Conservation (phyloP, 2,113 vertebrate genomes). For the Capreolus pygargus region DNA sequence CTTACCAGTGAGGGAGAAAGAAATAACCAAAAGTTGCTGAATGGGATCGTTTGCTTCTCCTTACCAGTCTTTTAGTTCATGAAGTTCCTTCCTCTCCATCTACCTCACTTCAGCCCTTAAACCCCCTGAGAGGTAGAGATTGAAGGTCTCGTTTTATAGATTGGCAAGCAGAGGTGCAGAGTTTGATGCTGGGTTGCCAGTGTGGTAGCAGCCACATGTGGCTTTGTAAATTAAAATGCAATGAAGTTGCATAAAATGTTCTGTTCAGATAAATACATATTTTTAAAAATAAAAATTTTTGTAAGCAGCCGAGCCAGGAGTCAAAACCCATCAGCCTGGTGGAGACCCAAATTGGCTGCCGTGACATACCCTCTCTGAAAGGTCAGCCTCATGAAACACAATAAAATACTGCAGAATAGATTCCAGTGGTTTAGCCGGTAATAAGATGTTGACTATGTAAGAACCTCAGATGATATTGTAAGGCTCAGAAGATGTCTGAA, state of each 20-base stretch:
- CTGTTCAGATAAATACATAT: not conserved
- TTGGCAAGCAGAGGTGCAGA: not conserved
- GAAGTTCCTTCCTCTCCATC: not conserved
- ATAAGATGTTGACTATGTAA: not conserved
- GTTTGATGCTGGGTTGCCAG: not conserved
- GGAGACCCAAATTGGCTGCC: rapidly evolving
- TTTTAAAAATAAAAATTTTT: not conserved
- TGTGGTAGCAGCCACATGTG: not conserved
- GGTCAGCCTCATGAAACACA: too few relatives aligned
- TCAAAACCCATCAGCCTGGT: not conserved
- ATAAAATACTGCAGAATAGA: too few relatives aligned
- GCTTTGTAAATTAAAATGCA: not conserved
- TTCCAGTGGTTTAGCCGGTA: not conserved
- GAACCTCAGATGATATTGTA: not conserved
- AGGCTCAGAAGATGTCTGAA: not conserved
- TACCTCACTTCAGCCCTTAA: not conserved
- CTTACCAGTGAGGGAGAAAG: not conserved
- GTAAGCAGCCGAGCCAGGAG: not conserved
- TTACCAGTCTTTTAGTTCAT: not conserved
- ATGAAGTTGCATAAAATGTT: not conserved
- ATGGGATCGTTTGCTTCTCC: not conserved
- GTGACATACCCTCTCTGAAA: not conserved
- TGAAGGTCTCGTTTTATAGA: not conserved
- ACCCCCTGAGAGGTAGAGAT: not conserved
- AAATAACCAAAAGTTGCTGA: not conserved